phyloP scores from a whole-genome alignment of 2,113 vertebrate genomes.

The Osmerus eperlanus region DNA sequence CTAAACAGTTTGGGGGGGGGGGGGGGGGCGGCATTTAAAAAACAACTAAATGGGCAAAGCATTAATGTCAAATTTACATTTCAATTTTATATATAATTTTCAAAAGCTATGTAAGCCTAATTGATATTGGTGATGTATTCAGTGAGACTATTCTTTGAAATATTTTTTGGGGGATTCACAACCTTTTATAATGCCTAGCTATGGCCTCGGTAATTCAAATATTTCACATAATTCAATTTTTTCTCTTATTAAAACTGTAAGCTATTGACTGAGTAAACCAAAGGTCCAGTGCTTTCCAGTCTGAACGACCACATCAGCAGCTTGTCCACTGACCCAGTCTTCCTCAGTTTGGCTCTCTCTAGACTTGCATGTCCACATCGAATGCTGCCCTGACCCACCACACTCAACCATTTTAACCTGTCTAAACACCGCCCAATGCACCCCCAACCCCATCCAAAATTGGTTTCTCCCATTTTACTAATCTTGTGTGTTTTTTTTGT shows the following conservation, averaged over 20 bases:
- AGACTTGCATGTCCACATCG: constrained; percentile 75
- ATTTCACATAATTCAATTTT: no score
- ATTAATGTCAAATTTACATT: neutral
- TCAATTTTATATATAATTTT: neutral
- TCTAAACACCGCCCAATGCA: constrained; percentile 30
- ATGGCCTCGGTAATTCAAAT: neutral
- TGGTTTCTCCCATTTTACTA: constrained; percentile 62
- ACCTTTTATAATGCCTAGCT: neutral
- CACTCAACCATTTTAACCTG: constrained; percentile 51
- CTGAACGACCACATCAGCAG: constrained; percentile 58
- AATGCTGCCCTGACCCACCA: constrained; percentile 65
- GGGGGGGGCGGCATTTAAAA: no score
- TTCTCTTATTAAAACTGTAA: no score
- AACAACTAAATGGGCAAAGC: no score
- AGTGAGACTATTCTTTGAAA: neutral
- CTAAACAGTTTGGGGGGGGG: no score
- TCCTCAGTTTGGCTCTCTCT: constrained; percentile 50
- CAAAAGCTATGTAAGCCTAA: neutral
- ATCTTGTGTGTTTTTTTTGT: constrained; percentile 64
- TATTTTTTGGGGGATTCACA: neutral
- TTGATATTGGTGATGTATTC: neutral
- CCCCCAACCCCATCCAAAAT: constrained; percentile 1
- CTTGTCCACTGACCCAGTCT: constrained; percentile 56
- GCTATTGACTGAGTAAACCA: no score
- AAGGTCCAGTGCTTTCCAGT: no score